These are phyloP conservation scores for Pipistrellus nathusii DNA, from an alignment of 2,797 vertebrate species.

Conservation along the genomic window DNA sequence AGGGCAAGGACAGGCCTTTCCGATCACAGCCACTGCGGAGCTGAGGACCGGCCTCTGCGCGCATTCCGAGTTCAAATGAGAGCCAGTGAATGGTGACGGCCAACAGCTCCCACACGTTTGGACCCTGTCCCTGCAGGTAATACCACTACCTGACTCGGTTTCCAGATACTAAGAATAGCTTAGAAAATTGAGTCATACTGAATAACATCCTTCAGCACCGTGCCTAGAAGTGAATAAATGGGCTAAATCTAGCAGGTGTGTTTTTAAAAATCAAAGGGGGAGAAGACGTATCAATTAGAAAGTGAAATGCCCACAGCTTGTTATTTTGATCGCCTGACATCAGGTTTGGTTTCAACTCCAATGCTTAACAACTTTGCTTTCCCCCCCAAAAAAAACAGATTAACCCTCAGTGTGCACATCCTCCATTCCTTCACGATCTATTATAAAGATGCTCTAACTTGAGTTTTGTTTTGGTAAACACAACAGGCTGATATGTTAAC, in stretches of 20 bases:
- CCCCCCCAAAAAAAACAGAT: neutral
- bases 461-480: neutral
- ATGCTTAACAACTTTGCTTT: neutral
- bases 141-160: slow-evolving; percentile 71
- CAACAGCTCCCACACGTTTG: neutral
- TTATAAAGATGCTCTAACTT: neutral
- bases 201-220: slow-evolving; percentile 59
- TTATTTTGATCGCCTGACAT: neutral
- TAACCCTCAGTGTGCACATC: neutral
- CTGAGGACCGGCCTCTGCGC: neutral
- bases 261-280: neutral
- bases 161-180: slow-evolving; percentile 83
- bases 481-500: neutral
- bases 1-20: neutral
- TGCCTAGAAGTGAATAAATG: slow-evolving; percentile 5
- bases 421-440: neutral
- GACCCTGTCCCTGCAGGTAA: slow-evolving; percentile 71
- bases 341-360: slow-evolving; percentile 39
- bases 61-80: fast-evolving
- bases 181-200: slow-evolving; percentile 83
- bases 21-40: neutral
- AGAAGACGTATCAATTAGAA: neutral
- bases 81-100: neutral
- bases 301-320: neutral
- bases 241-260: neutral